These are phyloP conservation scores for Sinosuthora webbiana DNA, from an alignment of 2,113 vertebrate genomes.

Conservation along the genomic window DNA sequence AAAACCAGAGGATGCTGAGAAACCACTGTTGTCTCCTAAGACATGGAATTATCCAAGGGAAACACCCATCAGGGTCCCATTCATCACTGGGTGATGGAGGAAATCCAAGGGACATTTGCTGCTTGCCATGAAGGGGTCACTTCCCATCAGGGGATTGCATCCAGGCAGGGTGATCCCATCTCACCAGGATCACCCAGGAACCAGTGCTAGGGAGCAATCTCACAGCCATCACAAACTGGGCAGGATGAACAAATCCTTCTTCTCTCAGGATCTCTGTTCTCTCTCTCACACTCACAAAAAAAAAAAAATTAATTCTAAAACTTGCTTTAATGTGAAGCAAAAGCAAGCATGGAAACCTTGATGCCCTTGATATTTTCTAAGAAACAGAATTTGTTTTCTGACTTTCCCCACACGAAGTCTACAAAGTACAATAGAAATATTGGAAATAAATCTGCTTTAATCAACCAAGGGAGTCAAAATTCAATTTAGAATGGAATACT, in stretches of 20 bases:
- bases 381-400: not conserved
- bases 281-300: not conserved
- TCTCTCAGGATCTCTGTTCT: not conserved
- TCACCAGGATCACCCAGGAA: not conserved
- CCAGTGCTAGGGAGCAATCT: not conserved
- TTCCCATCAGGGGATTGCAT: not conserved
- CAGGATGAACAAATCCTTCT: not conserved
- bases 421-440: not conserved
- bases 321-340: not conserved
- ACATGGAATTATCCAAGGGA: not conserved
- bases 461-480: not conserved
- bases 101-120: not conserved
- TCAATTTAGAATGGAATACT: not conserved
- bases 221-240: not conserved
- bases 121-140: not conserved
- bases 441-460: not conserved
- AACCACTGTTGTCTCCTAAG: not conserved
- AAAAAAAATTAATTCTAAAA: not conserved
- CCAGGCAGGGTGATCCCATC: not conserved
- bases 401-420: not conserved
- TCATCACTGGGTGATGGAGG: not conserved
- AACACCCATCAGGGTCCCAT: not conserved
- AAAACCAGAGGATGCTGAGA: not conserved
- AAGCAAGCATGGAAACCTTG: not conserved
- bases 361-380: not conserved